Evolutionary conservation across 2,797 vertebrate genomes (phyloP).

Genomic region (Melanogrammus aeglefinus): DNA sequence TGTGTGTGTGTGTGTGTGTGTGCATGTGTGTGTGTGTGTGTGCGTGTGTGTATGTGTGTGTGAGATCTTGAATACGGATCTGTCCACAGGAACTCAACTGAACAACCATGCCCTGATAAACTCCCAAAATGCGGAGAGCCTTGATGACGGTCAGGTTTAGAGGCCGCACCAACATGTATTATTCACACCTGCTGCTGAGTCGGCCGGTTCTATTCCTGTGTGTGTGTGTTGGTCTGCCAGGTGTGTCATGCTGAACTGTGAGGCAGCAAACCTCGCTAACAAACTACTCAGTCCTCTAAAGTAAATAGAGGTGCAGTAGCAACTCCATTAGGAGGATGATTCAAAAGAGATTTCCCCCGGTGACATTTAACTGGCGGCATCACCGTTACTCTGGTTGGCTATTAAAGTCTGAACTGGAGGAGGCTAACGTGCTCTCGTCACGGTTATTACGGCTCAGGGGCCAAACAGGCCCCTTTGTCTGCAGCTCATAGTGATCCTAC

Average conservation of each 20-base stretch:
- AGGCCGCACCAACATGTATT: conserved; percentile 51
- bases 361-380: background rate
- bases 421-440: background rate
- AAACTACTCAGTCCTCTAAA: conserved; percentile 3
- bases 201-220: conserved; percentile 34
- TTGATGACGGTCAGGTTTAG: conserved; percentile 18
- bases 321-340: background rate
- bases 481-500: background rate
- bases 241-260: conserved; percentile 16
- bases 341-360: conserved; percentile 21
- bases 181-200: conserved; percentile 59
- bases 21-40: too few relatives aligned
- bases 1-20: background rate
- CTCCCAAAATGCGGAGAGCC: background rate
- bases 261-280: background rate
- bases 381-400: background rate
- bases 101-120: background rate
- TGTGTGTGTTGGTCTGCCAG: background rate
- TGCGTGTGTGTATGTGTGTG: background rate
- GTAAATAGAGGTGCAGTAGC: conserved; percentile 10
- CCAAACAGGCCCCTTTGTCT: background rate
- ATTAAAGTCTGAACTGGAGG: background rate
- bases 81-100: background rate
- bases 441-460: background rate
- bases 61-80: too few relatives aligned